These are phyloP conservation scores for Limosa lapponica DNA, from an alignment of 2,797 vertebrate genomes.

Conservation along the genomic window DNA sequence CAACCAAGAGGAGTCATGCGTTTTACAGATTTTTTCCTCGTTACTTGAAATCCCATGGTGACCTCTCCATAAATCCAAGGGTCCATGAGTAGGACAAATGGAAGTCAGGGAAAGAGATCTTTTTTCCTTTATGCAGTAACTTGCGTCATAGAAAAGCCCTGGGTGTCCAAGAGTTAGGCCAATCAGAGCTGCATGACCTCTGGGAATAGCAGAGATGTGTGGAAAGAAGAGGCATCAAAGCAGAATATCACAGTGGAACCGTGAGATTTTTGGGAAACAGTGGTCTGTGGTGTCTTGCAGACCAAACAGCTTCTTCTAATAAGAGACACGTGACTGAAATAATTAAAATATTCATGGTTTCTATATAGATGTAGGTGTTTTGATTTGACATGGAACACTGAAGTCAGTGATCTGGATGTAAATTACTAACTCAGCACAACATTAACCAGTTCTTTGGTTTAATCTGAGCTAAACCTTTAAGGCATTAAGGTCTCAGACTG, in stretches of 20 bases:
- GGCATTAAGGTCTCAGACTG: background rate
- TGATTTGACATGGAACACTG: background rate
- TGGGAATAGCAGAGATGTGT: background rate
- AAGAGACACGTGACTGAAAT: background rate
- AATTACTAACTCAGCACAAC: background rate
- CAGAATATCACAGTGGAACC: background rate
- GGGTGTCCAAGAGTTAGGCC: fast-evolving
- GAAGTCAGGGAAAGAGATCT: background rate
- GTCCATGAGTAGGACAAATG: background rate
- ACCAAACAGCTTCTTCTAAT: background rate
- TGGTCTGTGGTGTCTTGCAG: background rate
- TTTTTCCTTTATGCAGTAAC: background rate
- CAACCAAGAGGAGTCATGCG: background rate
- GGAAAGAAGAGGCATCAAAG: background rate
- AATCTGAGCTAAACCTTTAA: background rate
- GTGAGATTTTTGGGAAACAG: background rate
- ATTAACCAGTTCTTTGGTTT: background rate
- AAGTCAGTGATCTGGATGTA: background rate
- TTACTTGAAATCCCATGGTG: background rate
- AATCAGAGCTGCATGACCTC: background rate
- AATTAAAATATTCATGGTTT: background rate
- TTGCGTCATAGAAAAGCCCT: background rate
- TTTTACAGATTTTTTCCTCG: background rate
- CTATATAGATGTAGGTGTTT: background rate
- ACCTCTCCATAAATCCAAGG: background rate